A percentile compares a stretch with the other conserved stretches of the same genome.
These are phyloP conservation scores for Malurus cyaneus DNA, from an alignment of 2,113 vertebrate species.

Conservation along the genomic window DNA sequence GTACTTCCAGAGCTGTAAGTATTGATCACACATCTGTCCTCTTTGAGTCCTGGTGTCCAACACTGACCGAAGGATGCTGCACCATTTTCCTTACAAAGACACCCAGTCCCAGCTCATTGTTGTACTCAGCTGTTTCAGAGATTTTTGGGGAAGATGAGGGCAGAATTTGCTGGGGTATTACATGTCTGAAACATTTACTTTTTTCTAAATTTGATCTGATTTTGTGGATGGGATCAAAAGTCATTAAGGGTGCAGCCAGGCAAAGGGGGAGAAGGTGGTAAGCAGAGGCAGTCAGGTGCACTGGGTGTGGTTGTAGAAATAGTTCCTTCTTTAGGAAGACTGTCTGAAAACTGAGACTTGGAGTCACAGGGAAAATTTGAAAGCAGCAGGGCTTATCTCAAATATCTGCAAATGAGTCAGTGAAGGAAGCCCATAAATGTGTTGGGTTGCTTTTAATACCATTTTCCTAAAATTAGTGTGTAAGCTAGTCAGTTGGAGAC, in stretches of 20 bases:
- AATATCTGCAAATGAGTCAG: neutral
- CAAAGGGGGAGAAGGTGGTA: neutral
- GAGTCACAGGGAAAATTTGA: neutral
- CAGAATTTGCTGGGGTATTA: neutral
- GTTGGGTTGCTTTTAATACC: neutral
- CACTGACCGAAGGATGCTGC: neutral
- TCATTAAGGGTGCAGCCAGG: neutral
- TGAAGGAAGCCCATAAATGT: neutral
- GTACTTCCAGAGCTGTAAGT: neutral
- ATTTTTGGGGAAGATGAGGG: neutral
- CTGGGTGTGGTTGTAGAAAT: neutral
- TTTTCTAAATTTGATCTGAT: neutral
- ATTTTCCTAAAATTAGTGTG: neutral
- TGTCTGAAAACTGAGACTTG: neutral
- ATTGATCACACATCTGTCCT: neutral
- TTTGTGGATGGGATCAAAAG: neutral
- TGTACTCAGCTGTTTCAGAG: neutral
- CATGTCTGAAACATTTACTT: neutral
- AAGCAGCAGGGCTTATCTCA: neutral
- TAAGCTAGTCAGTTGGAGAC: neutral
- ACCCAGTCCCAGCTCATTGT: fast-evolving
- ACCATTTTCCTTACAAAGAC: neutral
- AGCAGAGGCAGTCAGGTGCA: neutral
- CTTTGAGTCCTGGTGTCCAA: neutral
- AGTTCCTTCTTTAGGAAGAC: neutral